These are phyloP conservation scores for Columba livia DNA, from an alignment of 2,113 vertebrate species.

Conservation along the genomic window DNA sequence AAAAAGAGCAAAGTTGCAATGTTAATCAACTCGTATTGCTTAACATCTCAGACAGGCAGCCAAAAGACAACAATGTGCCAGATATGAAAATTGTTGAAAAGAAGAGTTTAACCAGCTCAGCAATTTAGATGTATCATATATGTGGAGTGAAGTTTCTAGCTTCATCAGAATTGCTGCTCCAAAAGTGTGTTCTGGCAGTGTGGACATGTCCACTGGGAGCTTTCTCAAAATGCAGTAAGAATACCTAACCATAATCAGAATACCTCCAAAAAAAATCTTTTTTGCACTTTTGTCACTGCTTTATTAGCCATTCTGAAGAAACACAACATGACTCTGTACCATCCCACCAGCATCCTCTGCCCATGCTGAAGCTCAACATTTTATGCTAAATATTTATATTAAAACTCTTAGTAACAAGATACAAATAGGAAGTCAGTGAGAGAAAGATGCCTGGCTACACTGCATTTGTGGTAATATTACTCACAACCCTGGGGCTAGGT, in stretches of 20 bases:
- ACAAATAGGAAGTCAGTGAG: neutral
- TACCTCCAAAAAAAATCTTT: neutral
- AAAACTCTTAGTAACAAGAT: neutral
- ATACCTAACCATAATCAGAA: neutral
- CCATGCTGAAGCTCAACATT: neutral
- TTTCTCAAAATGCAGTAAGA: neutral
- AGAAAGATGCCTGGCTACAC: neutral
- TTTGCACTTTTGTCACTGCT: neutral
- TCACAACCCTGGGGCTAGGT: neutral
- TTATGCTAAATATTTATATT: neutral
- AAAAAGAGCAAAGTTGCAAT: neutral
- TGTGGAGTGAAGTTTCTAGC: neutral
- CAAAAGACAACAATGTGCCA: neutral
- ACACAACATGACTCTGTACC: neutral
- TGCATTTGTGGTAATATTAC: neutral
- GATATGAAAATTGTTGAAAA: neutral
- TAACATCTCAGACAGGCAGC: neutral
- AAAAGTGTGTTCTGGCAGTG: neutral
- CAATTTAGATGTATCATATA: neutral
- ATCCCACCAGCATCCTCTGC: neutral
- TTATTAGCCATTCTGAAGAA: neutral
- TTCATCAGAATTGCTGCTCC: neutral
- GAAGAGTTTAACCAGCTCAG: neutral
- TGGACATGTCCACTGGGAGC: neutral
- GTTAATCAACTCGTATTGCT: neutral